Percentiles rank a stretch among this genome's conserved stretches.
These are phyloP conservation scores for Pempheris klunzingeri DNA, from an alignment of 2,797 vertebrate species.

Conservation along the genomic window DNA sequence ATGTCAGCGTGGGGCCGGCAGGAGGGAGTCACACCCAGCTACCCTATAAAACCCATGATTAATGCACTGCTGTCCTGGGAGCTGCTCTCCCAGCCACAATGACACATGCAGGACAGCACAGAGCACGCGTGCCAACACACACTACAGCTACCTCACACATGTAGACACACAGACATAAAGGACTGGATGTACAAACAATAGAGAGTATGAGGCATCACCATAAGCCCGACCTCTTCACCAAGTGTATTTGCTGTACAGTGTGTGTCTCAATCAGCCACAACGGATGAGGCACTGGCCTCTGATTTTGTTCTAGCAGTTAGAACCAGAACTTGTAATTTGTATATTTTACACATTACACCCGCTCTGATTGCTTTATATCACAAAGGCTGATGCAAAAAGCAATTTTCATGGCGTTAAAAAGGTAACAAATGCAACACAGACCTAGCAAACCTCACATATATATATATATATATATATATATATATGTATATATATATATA, in stretches of 20 bases:
- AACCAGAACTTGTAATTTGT: slow-evolving; percentile 2
- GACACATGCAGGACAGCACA: slow-evolving; percentile 66
- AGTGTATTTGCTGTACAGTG: slow-evolving; percentile 42
- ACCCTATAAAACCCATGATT: slow-evolving; percentile 82
- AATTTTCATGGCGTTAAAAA: not conserved
- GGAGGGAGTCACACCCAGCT: slow-evolving; percentile 72
- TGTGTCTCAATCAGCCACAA: slow-evolving; percentile 18
- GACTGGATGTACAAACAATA: slow-evolving; percentile 9
- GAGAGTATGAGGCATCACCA: slow-evolving; percentile 28
- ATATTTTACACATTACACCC: not conserved
- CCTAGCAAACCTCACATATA: not conserved
- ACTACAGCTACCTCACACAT: slow-evolving; percentile 22
- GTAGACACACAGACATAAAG: slow-evolving; percentile 15
- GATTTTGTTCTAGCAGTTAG: not conserved
- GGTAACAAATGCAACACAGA: not conserved
- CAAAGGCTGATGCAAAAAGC: not conserved
- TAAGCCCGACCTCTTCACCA: slow-evolving; percentile 49
- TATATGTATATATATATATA: no score
- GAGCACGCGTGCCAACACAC: slow-evolving; percentile 27
- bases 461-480: no score
- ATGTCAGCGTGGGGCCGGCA: slow-evolving; percentile 55
- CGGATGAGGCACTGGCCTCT: slow-evolving; percentile 16
- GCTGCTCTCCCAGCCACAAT: slow-evolving; percentile 67
- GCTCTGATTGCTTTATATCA: not conserved
- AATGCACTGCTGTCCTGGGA: slow-evolving; percentile 77